phyloP scores from a whole-genome alignment of 2,113 vertebrate species.

The Larimichthys polyactis region DNA sequence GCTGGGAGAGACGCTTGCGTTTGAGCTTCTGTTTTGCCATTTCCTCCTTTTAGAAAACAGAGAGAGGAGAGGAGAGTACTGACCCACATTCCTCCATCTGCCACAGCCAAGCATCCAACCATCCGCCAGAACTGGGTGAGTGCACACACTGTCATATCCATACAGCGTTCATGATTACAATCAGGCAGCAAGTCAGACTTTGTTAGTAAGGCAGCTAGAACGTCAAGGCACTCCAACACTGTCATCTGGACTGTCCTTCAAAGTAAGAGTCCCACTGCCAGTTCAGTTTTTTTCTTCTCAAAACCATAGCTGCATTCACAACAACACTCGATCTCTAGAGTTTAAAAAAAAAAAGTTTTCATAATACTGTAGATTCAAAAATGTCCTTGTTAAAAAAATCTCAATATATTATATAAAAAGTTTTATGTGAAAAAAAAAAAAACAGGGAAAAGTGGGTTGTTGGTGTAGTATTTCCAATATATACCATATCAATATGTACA shows the following conservation, averaged over 20 bases:
- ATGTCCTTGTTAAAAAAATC: conserved; percentile 71
- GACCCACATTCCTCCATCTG: conserved; percentile 62
- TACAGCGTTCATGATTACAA: conserved; percentile 43
- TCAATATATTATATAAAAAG: conserved; percentile 94
- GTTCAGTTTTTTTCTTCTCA: conserved; percentile 41
- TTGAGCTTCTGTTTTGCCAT: conserved; percentile 80
- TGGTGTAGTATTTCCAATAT: conserved; percentile 85
- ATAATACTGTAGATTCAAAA: conserved; percentile 66
- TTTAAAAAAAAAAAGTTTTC: conserved; percentile 42
- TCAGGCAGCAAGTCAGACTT: conserved; percentile 63
- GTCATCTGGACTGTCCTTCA: conserved; percentile 64
- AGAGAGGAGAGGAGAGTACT: conserved; percentile 73
- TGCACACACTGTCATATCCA: conserved; percentile 57
- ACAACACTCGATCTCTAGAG: conserved; percentile 49
- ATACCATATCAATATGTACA: conserved; percentile 92
- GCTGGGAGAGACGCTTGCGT: conserved; percentile 82
- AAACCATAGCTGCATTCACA: conserved; percentile 45
- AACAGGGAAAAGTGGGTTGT: conserved; percentile 55
- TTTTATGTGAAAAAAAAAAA: conserved; percentile 84
- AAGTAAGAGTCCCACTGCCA: conserved; percentile 49
- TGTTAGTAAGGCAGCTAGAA: conserved; percentile 70
- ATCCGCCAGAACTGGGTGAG: conserved; percentile 41
- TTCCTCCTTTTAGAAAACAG: conserved; percentile 78
- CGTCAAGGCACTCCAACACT: conserved; percentile 47
- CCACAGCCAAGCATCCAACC: conserved; percentile 33